Percentiles rank a stretch among this genome's conserved stretches.
These are phyloP conservation scores for Phalera bucephala DNA, from an alignment of 2,888 invertebrate genomes.

Conservation along the genomic window DNA sequence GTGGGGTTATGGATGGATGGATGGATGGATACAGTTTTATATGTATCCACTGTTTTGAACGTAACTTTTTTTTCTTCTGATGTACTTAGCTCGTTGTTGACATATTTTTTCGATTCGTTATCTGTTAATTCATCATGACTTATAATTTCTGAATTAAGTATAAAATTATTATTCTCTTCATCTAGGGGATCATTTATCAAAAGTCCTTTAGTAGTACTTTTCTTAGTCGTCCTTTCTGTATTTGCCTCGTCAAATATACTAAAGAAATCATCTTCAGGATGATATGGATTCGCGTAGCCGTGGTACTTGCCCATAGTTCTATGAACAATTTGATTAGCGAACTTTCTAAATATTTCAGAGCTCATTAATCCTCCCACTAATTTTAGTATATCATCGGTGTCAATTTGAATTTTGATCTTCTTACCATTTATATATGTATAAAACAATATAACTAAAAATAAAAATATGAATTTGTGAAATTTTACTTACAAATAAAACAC, in stretches of 20 bases:
- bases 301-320: conserved; percentile 11
- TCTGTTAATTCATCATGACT: conserved; percentile 26
- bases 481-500: not conserved
- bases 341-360: conserved; percentile 24
- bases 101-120: conserved; percentile 7
- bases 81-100: too few relatives aligned
- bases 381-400: conserved; percentile 38
- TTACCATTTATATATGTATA: conserved; percentile 16
- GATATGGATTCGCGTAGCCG: conserved; percentile 47
- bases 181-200: conserved; percentile 23
- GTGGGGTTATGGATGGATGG: too few relatives aligned
- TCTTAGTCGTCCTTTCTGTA: not conserved
- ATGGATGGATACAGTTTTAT: too few relatives aligned
- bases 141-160: conserved; percentile 18
- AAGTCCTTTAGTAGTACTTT: conserved; percentile 3
- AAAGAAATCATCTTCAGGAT: conserved; percentile 48
- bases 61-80: not conserved
- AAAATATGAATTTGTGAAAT: not conserved
- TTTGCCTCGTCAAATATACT: conserved; percentile 10
- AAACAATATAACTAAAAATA: conserved; percentile 12
- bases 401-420: conserved; percentile 41
- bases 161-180: conserved; percentile 36
- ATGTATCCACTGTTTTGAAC: too few relatives aligned
- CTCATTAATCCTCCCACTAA: conserved; percentile 26
- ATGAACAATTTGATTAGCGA: conserved; percentile 25